These are phyloP conservation scores for Euphysa ruthae DNA, from an alignment of 30 jellyfish, hydroid and myxozoan genomes.

Conservation along the genomic window DNA sequence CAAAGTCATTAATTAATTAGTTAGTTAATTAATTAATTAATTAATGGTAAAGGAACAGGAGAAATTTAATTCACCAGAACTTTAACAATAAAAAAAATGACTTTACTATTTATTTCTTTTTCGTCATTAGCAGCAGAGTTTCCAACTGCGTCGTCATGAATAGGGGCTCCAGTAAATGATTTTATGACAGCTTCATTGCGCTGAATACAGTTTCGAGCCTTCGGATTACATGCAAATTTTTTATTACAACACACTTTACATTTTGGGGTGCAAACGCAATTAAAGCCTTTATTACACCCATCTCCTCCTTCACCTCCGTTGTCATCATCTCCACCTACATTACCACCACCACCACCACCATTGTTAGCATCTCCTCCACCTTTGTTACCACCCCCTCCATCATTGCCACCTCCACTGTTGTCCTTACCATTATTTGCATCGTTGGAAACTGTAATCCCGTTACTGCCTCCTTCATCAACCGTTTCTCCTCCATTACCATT, in stretches of 20 bases:
- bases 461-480: constrained; percentile 23
- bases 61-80: too few species aligned
- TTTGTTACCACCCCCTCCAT: constrained; percentile 16
- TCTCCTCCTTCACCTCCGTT: constrained; percentile 24
- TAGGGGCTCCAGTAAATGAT: not conserved
- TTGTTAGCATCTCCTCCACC: constrained; percentile 23
- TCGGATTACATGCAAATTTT: constrained; percentile 22
- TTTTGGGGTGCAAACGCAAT: constrained; percentile 1
- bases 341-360: constrained; percentile 34
- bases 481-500: constrained; percentile 38
- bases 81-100: constrained; percentile 24
- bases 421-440: constrained; percentile 19
- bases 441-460: constrained; percentile 23
- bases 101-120: constrained; percentile 28
- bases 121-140: constrained; percentile 1
- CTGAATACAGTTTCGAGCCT: constrained; percentile 12
- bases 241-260: constrained; percentile 11
- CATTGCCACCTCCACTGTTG: constrained; percentile 27
- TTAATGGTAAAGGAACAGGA: too few species aligned
- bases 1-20: too few species aligned
- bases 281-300: not conserved
- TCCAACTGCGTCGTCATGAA: not conserved
- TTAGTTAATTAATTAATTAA: too few species aligned
- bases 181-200: not conserved
- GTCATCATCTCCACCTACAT: constrained; percentile 25